Percentiles rank a stretch among this genome's conserved stretches.
These are phyloP conservation scores for Arvicanthis niloticus DNA, from an alignment of 2,113 vertebrate genomes.

Conservation along the genomic window DNA sequence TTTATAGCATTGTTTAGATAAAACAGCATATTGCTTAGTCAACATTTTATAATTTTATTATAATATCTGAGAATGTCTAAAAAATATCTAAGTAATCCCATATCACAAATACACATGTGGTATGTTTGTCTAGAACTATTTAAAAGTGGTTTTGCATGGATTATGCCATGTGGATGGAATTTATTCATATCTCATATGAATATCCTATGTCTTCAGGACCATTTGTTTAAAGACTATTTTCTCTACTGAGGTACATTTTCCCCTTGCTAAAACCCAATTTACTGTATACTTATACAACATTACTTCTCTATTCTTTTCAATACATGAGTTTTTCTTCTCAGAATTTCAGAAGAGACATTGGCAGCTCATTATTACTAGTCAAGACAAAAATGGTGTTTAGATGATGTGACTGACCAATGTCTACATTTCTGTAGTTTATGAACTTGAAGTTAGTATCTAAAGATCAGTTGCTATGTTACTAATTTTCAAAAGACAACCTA, in stretches of 20 bases:
- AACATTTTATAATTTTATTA: neutral
- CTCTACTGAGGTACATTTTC: neutral
- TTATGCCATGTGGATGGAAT: neutral
- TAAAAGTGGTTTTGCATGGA: neutral
- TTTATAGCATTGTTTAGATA: neutral
- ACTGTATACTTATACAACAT: neutral
- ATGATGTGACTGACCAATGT: neutral
- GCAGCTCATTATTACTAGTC: neutral
- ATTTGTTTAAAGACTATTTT: neutral
- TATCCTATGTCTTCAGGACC: neutral
- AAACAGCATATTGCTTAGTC: neutral
- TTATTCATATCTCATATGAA: neutral
- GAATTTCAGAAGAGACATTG: neutral
- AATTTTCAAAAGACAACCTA: neutral
- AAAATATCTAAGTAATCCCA: neutral
- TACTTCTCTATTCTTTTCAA: neutral
- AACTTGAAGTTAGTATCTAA: neutral
- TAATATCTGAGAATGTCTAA: neutral
- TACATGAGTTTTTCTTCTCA: neutral
- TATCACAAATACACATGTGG: neutral
- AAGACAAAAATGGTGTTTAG: neutral
- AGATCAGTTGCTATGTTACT: neutral
- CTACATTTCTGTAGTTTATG: neutral
- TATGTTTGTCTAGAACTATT: neutral
- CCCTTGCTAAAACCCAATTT: neutral